Conservation (phyloP, 2,797 vertebrate species). For the Sebastes trivittatus region DNA sequence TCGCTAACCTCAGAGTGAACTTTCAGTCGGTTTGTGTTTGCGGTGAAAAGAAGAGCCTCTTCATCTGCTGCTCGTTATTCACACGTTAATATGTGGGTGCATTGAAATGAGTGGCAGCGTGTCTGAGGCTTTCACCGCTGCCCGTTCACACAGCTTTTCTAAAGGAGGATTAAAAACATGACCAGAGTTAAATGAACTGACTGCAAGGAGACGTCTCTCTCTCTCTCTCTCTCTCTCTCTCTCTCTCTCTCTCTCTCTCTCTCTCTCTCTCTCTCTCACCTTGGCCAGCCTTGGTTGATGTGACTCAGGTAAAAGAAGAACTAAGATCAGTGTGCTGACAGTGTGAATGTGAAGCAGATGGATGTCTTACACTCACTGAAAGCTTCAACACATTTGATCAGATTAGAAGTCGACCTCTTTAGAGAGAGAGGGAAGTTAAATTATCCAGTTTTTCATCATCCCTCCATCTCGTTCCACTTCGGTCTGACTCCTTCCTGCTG, state of each 20-base stretch:
- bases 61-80: slow-evolving; percentile 32
- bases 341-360: slow-evolving; percentile 4
- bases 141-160: slow-evolving; percentile 24
- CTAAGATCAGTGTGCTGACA: not conserved
- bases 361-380: slow-evolving; percentile 7
- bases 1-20: slow-evolving; percentile 14
- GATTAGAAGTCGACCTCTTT: not conserved
- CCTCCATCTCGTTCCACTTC: too few species aligned
- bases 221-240: not conserved
- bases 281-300: not conserved
- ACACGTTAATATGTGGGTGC: slow-evolving; percentile 27
- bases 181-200: slow-evolving; percentile 17
- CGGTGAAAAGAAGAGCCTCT: slow-evolving; percentile 38
- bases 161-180: slow-evolving; percentile 39
- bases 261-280: not conserved
- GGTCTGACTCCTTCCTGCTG: not conserved
- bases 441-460: too few species aligned
- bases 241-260: not conserved
- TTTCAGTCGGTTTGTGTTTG: slow-evolving; percentile 32
- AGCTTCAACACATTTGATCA: not conserved
- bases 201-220: not conserved
- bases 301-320: not conserved
- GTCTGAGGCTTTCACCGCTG: slow-evolving; percentile 14
- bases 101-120: slow-evolving; percentile 7
- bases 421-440: not conserved